Percentiles rank a stretch among this genome's conserved stretches.
phyloP scores from a whole-genome alignment of 2,113 vertebrate genomes.

The Hoplias malabaricus region DNA sequence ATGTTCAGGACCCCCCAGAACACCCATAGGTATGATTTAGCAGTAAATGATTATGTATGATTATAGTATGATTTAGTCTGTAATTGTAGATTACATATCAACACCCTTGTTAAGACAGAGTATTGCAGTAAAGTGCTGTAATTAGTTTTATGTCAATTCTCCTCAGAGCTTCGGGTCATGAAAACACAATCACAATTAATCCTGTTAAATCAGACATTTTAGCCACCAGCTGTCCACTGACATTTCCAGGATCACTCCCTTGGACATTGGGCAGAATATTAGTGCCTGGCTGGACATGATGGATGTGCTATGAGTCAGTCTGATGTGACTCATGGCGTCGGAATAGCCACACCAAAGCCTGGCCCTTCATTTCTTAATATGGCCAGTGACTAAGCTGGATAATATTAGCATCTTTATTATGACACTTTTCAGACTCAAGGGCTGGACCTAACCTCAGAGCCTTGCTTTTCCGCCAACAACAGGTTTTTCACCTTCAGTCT shows the following conservation, averaged over 20 bases:
- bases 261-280: not conserved
- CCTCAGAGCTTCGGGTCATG: slow-evolving; percentile 2
- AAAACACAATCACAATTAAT: not conserved
- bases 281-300: slow-evolving; percentile 20
- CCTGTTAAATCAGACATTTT: slow-evolving; percentile 18
- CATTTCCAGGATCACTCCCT: slow-evolving; percentile 8
- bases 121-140: not conserved
- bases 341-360: not conserved
- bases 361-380: not conserved
- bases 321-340: slow-evolving; percentile 20
- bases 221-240: slow-evolving; percentile 27
- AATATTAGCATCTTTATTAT: slow-evolving; percentile 15
- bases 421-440: not conserved
- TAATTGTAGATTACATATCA: too few species aligned
- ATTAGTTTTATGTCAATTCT: not conserved
- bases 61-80: too few species aligned
- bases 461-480: not conserved
- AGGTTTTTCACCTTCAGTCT: not conserved
- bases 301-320: slow-evolving; percentile 28
- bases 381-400: not conserved
- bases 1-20: too few species aligned
- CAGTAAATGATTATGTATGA: too few species aligned
- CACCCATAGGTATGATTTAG: too few species aligned
- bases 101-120: too few species aligned
- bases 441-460: not conserved